phyloP scores from a whole-genome alignment of 2,888 invertebrate genomes.

The Cataglyphis livida region DNA sequence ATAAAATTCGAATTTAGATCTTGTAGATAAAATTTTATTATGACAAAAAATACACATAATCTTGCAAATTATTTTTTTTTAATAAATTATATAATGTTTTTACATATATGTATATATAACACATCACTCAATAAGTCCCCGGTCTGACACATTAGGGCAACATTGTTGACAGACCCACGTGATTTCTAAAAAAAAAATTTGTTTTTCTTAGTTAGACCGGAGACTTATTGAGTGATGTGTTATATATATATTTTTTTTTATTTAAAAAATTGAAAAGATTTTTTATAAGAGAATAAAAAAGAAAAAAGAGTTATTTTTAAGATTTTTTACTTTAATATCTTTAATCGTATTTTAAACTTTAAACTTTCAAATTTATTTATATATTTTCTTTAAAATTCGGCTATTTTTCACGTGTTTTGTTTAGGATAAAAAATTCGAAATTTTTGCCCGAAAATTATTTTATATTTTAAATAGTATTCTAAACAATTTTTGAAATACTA shows the following conservation, averaged over 20 bases:
- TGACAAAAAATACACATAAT: not conserved
- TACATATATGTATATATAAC: not conserved
- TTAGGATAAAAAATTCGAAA: not conserved
- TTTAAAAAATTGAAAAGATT: no score
- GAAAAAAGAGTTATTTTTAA: not conserved
- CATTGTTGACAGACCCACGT: no score
- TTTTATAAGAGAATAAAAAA: not conserved
- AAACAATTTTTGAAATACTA: not conserved
- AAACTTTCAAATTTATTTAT: slow-evolving; percentile 9
- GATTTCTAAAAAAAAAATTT: no score
- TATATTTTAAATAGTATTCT: slow-evolving; percentile 3
- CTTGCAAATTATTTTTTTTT: not conserved
- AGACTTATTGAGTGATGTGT: no score
- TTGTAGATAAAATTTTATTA: not conserved
- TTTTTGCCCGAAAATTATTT: not conserved
- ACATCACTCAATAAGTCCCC: no score
- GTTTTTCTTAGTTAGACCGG: no score
- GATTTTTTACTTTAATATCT: not conserved
- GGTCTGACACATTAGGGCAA: no score
- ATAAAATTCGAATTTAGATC: not conserved
- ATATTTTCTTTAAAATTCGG: slow-evolving; percentile 11
- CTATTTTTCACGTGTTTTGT: not conserved
- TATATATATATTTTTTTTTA: not conserved
- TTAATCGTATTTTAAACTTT: not conserved
- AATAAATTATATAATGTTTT: not conserved